A percentile compares a stretch with the other conserved stretches of the same genome.
Conservation (phyloP, 2,888 invertebrate species). For the Noctua janthe region DNA sequence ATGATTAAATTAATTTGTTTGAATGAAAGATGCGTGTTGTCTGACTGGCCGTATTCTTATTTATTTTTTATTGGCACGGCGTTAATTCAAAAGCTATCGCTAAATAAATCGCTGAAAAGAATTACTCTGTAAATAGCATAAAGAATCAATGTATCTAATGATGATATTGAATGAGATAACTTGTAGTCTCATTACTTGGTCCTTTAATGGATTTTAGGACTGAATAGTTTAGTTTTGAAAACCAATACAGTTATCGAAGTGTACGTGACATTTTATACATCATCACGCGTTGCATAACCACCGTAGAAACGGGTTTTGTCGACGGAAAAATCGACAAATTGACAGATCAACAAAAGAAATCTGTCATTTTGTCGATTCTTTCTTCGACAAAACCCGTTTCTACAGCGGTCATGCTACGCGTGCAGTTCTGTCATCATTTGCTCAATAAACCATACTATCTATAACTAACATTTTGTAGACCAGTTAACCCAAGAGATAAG, state of each 20-base stretch:
- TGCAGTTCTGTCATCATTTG: conserved; percentile 14
- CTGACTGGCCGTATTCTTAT: neutral
- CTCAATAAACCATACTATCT: conserved; percentile 21
- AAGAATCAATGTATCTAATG: neutral
- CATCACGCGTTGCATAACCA: too few species aligned
- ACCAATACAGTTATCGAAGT: conserved; percentile 27
- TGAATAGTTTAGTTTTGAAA: neutral
- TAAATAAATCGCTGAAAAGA: conserved; percentile 6
- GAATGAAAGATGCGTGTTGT: conserved; percentile 17
- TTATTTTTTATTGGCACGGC: conserved; percentile 19
- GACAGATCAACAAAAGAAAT: too few species aligned
- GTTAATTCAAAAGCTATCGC: conserved; percentile 25
- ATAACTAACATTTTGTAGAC: conserved; percentile 30
- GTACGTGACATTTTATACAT: conserved; percentile 24
- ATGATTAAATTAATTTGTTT: conserved; percentile 32
- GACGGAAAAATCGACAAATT: too few species aligned
- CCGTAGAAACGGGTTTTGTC: too few species aligned
- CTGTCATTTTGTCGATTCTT: too few species aligned
- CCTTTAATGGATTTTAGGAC: neutral
- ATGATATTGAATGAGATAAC: conserved; percentile 17
- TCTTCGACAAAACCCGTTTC: too few species aligned
- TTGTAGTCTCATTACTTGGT: neutral
- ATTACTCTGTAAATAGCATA: neutral
- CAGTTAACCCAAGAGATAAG: conserved; percentile 41
- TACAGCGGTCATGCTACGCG: too few species aligned